Conservation (phyloP, 2,113 vertebrate species). For the Spermophilus dauricus region DNA sequence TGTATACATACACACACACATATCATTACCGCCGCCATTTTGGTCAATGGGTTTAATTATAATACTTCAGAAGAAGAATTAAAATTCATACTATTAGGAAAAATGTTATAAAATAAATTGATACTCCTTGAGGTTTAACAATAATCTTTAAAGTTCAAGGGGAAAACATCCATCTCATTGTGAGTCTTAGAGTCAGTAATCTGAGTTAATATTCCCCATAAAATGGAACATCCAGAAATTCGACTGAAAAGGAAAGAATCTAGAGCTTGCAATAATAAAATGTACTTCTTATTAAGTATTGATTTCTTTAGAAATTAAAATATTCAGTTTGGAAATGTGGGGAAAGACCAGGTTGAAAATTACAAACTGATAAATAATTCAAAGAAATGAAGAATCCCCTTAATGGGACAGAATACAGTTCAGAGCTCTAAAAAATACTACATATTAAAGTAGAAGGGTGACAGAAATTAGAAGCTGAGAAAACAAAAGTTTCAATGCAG, state of each 20-base stretch:
- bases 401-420: background rate
- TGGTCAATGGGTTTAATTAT: constrained; percentile 28
- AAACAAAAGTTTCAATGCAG: background rate
- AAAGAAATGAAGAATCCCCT: background rate
- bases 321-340: background rate
- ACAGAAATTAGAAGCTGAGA: background rate
- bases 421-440: background rate
- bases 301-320: constrained; percentile 10
- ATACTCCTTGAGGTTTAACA: constrained; percentile 12
- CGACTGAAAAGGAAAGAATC: background rate
- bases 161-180: background rate
- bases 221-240: background rate
- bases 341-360: background rate
- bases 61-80: constrained; percentile 47
- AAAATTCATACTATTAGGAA: constrained; percentile 37
- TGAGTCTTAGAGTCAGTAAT: background rate
- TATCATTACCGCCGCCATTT: constrained; percentile 18
- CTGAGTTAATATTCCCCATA: background rate
- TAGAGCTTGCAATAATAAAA: background rate
- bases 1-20: background rate
- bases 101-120: constrained; percentile 55
- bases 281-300: background rate
- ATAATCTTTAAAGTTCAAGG: constrained; percentile 35
- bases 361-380: background rate
- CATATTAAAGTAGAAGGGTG: background rate